phyloP scores from a whole-genome alignment of 1,140 invertebrate species.

The Drosophila obscura region DNA sequence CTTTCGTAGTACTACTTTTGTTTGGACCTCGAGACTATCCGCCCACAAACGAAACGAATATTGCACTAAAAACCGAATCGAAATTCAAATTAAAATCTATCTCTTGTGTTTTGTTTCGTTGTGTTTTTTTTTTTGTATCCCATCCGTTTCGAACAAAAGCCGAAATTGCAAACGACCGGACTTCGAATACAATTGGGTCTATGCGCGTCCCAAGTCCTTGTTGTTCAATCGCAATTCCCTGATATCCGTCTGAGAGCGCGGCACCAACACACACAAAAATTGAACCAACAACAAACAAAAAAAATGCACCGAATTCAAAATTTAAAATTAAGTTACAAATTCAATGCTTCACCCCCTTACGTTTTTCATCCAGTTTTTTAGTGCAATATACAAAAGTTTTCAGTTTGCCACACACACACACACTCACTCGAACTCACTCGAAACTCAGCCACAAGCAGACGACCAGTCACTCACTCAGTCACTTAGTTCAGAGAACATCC shows the following conservation, averaged over 20 bases:
- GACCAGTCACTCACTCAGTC: constrained; percentile 1
- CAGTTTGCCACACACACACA: constrained; percentile 24
- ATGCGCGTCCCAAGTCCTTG: constrained; percentile 80
- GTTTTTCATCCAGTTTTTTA: constrained; percentile 58
- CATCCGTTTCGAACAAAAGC: constrained; percentile 41
- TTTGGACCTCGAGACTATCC: constrained; percentile 6
- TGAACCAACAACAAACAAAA: neutral
- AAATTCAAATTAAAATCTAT: constrained; percentile 41
- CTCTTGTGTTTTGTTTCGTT: constrained; percentile 45
- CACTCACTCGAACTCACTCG: constrained; percentile 3
- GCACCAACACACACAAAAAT: neutral
- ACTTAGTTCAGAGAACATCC: constrained; percentile 3
- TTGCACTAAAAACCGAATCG: constrained; percentile 71
- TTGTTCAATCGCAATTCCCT: constrained; percentile 79
- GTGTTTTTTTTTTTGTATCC: constrained; percentile 25
- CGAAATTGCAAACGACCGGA: constrained; percentile 69
- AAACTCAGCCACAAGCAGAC: too few species aligned
- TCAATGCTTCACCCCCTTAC: neutral
- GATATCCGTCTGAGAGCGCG: constrained; percentile 65
- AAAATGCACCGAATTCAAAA: constrained; percentile 5
- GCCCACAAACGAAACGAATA: constrained; percentile 52
- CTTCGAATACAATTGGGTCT: constrained; percentile 82
- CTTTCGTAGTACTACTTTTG: constrained; percentile 20
- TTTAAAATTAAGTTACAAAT: constrained; percentile 6
- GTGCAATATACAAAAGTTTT: constrained; percentile 67